Conservation (phyloP, 2,888 invertebrate genomes). For the Drosophila greeni region DNA sequence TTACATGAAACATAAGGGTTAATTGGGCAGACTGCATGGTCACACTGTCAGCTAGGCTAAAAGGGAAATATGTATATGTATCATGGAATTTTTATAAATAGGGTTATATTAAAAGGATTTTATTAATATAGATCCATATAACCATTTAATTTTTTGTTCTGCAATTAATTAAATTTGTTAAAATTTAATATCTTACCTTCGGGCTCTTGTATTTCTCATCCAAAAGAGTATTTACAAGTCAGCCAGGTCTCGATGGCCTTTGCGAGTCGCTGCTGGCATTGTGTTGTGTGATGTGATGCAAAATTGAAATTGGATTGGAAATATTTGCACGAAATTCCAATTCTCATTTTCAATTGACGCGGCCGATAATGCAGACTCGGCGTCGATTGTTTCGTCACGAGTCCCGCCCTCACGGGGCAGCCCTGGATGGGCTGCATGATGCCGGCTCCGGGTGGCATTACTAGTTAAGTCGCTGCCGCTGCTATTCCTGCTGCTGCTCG, state of each 20-base stretch:
- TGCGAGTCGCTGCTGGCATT: background rate
- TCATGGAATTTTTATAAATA: too few relatives aligned
- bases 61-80: too few relatives aligned
- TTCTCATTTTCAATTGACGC: conserved; percentile 67
- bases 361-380: conserved; percentile 13
- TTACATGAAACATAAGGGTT: background rate
- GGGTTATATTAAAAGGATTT: too few relatives aligned
- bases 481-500: conserved; percentile 19
- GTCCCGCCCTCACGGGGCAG: background rate
- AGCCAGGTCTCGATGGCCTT: too few relatives aligned
- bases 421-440: background rate
- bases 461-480: conserved; percentile 31
- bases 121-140: too few relatives aligned
- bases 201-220: background rate
- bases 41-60: too few relatives aligned
- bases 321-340: conserved; percentile 68
- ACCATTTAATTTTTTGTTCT: background rate
- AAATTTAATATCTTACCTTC: too few relatives aligned
- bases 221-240: conserved; percentile 3
- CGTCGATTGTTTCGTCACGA: conserved; percentile 50
- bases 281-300: conserved; percentile 50
- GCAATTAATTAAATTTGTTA: background rate
- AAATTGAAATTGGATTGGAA: conserved; percentile 69
- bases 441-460: conserved; percentile 1
- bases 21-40: background rate